Evolutionary conservation across 1,140 invertebrate genomes (phyloP).

Genomic region (Lepidurus packardi): DNA sequence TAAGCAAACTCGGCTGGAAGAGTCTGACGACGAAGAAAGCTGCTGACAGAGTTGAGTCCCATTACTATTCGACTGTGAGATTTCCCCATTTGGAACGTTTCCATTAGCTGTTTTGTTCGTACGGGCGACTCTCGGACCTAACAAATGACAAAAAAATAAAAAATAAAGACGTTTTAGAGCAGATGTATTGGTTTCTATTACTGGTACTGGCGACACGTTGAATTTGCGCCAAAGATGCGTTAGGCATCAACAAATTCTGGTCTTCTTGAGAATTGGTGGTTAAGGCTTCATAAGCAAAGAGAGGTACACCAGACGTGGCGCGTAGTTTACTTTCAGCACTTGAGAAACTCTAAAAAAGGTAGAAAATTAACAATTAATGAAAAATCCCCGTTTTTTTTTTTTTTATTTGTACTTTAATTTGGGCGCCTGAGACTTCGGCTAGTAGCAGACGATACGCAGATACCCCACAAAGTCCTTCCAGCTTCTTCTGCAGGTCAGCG

Average conservation of each 20-base stretch:
- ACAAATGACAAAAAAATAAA: too few species aligned
- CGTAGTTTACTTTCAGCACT: conserved; percentile 22
- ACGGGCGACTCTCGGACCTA: background rate
- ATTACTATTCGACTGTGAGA: background rate
- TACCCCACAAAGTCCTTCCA: conserved; percentile 59
- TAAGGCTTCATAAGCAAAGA: conserved; percentile 30
- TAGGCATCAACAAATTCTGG: background rate
- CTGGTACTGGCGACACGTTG: background rate
- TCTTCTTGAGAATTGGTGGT: background rate
- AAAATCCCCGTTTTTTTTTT: background rate
- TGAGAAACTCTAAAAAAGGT: conserved; percentile 27
- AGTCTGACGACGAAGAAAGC: background rate
- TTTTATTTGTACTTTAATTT: conserved; percentile 51
- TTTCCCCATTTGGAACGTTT: background rate
- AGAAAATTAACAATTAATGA: background rate
- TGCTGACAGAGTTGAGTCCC: background rate
- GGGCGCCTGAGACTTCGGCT: conserved; percentile 61
- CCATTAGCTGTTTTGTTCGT: background rate
- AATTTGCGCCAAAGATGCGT: background rate
- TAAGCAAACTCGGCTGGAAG: background rate
- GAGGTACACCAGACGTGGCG: conserved; percentile 28
- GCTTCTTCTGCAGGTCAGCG: conserved; percentile 60
- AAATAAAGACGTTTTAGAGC: too few species aligned
- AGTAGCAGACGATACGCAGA: conserved; percentile 57
- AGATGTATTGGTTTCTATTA: too few species aligned